Conservation (phyloP, 2,888 invertebrate genomes). For the Drosophila austrosaltans region DNA sequence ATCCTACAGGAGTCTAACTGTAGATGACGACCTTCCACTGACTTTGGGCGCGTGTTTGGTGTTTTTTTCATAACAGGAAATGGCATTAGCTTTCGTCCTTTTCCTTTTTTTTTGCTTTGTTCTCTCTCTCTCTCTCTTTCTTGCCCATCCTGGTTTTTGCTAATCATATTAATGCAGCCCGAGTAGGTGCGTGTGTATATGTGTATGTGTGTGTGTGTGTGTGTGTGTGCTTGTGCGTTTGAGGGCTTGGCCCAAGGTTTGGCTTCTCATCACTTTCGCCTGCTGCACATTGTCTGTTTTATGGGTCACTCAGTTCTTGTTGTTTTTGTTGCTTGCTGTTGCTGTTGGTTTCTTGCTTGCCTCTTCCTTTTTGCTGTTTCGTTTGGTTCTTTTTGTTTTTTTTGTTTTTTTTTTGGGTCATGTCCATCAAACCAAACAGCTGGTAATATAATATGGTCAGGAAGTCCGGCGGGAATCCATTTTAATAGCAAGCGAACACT, state of each 20-base stretch:
- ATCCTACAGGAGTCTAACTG: conserved; percentile 1
- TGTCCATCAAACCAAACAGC: conserved; percentile 71
- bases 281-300: conserved; percentile 64
- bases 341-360: conserved; percentile 8
- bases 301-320: conserved; percentile 58
- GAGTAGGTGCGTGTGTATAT: conserved; percentile 18
- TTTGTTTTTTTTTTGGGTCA: conserved; percentile 60
- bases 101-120: background rate
- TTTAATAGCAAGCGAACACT: conserved; percentile 64
- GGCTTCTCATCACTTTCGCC: conserved; percentile 66
- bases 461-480: conserved; percentile 79
- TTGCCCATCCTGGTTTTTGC: conserved; percentile 30
- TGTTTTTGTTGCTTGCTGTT: conserved; percentile 17
- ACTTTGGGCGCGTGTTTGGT: conserved; percentile 52
- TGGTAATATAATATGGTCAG: conserved; percentile 74
- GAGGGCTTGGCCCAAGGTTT: conserved; percentile 47
- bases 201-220: conserved; percentile 8
- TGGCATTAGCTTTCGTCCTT: conserved; percentile 58
- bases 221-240: conserved; percentile 24
- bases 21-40: conserved; percentile 59
- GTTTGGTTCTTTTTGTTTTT: conserved; percentile 13
- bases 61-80: conserved; percentile 55
- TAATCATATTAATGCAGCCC: conserved; percentile 74
- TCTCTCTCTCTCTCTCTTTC: background rate
- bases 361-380: conserved; percentile 9